phyloP scores from a whole-genome alignment of 2,888 invertebrate species.

The Melangyna quadrimaculata region DNA sequence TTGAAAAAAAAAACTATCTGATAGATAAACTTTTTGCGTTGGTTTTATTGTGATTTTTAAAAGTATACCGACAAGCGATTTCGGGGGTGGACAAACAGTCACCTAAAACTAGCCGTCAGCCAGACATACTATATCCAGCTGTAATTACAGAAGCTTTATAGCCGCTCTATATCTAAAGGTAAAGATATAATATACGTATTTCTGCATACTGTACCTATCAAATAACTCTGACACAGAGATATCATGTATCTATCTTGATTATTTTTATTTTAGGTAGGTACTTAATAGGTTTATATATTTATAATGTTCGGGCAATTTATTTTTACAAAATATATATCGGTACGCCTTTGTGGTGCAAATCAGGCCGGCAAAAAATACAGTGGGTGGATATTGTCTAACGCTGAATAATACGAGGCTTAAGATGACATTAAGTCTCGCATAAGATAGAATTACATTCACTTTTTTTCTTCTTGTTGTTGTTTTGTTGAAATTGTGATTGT shows the following conservation, averaged over 20 bases:
- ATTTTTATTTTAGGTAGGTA: neutral
- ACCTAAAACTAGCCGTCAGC: neutral
- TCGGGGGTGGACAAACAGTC: conserved; percentile 48
- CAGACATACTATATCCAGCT: conserved; percentile 33
- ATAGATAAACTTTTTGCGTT: conserved; percentile 9
- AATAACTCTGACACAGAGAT: neutral
- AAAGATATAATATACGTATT: too few species aligned
- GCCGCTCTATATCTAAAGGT: neutral
- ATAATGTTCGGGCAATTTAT: conserved; percentile 23
- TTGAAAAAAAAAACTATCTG: neutral
- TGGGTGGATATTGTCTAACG: conserved; percentile 44
- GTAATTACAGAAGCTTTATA: conserved; percentile 53
- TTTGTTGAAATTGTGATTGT: conserved; percentile 14
- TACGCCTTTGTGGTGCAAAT: conserved; percentile 32
- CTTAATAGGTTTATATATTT: neutral
- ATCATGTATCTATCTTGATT: conserved; percentile 44
- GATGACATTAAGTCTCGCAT: conserved; percentile 41
- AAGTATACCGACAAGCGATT: conserved; percentile 24
- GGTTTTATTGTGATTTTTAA: conserved; percentile 29
- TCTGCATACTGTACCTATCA: conserved; percentile 7
- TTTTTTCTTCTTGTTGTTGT: neutral
- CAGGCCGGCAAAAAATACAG: conserved; percentile 16
- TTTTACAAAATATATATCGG: conserved; percentile 42
- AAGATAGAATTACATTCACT: conserved; percentile 53
- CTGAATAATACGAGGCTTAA: conserved; percentile 5